Evolutionary conservation across 2,113 vertebrate species (phyloP).

Genomic region (Apodemus speciosus): DNA sequence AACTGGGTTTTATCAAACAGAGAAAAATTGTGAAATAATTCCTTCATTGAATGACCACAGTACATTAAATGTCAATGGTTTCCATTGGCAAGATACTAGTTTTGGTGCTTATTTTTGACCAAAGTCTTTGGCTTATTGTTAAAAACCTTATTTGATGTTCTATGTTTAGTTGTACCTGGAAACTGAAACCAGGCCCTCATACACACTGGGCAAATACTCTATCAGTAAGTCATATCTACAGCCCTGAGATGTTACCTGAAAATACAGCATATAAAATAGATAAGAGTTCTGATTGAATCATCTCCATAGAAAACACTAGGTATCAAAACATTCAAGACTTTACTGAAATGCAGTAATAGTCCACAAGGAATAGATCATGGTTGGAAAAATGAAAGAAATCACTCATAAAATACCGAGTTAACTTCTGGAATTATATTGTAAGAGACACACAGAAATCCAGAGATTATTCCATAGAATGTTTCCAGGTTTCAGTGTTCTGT

Average conservation of each 20-base stretch:
- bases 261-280: neutral
- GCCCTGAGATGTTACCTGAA: neutral
- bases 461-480: neutral
- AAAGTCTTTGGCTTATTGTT: neutral
- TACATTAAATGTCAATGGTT: neutral
- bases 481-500: neutral
- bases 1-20: neutral
- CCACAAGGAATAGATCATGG: neutral
- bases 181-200: neutral
- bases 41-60: neutral
- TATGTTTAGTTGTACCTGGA: neutral
- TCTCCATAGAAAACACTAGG: neutral
- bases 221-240: neutral
- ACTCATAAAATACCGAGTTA: neutral
- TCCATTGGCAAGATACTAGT: neutral
- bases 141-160: neutral
- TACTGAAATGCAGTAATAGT: constrained; percentile 33
- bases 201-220: neutral
- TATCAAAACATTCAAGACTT: neutral
- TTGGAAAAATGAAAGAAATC: neutral
- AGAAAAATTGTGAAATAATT: constrained; percentile 13
- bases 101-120: constrained; percentile 20
- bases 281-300: constrained; percentile 3
- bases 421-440: constrained; percentile 7
- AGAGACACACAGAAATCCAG: neutral